A percentile compares a stretch with the other conserved stretches of the same genome.
Conservation (phyloP, 2,113 vertebrate genomes). For the Hydrolagus affinis region DNA sequence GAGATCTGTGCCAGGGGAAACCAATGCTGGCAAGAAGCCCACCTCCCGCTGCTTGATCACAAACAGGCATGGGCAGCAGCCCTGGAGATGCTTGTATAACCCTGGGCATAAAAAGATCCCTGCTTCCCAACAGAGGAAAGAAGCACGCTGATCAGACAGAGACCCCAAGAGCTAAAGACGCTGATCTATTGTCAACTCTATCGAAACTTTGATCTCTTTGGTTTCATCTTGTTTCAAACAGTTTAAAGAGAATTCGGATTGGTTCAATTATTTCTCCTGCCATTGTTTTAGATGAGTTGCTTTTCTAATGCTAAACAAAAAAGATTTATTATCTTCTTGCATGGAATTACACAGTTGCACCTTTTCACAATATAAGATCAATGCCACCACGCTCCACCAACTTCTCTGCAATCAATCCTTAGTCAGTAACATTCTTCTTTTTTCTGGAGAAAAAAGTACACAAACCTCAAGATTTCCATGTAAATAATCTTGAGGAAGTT, state of each 20-base stretch:
- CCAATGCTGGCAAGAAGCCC: constrained; percentile 6
- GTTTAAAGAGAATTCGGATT: neutral
- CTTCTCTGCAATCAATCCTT: neutral
- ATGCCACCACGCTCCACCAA: neutral
- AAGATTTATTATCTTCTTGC: neutral
- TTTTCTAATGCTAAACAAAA: neutral
- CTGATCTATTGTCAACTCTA: neutral
- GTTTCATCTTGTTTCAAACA: neutral
- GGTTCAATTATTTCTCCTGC: neutral
- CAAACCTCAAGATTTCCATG: neutral
- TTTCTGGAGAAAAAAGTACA: no score
- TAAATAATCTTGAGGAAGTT: neutral
- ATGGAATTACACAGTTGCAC: neutral
- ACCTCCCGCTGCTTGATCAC: neutral
- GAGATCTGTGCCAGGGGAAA: constrained; percentile 14
- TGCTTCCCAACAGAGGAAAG: neutral
- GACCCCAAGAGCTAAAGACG: neutral
- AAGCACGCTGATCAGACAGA: no score
- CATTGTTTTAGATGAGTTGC: constrained; percentile 14
- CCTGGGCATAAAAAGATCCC: neutral
- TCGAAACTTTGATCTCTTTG: neutral
- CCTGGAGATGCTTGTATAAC: neutral
- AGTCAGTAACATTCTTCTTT: neutral
- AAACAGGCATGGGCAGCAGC: constrained; percentile 1
- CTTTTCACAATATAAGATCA: neutral